Base-by-base conservation (phyloP, 2,888 invertebrate species). In the Sphinx pinastri region DNA sequence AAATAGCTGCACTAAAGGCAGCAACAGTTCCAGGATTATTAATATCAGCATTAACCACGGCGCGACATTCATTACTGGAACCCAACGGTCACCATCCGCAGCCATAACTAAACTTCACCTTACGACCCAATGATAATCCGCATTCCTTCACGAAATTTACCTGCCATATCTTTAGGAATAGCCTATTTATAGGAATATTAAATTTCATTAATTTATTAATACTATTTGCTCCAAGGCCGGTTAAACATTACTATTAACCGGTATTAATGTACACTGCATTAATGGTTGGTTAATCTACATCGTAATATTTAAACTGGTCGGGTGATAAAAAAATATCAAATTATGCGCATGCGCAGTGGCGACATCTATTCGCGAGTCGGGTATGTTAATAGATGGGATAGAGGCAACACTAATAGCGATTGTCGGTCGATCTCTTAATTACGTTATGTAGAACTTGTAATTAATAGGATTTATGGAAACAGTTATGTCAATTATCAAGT, bases 351-450 rank as follows among this genome's bases (percentile, higher is more conserved):
- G 38, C n/a, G 38, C n/a, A 25, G 31, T 58, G 45, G 59, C 47
- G 19, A 63, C 60, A 63, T 47, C 16, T 63, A 47, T 38, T 31
- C 12, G 16, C 16, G 10, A 47, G 16, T 19, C 47, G 4, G 12
- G 12, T 49, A 63, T 63, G 63, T 47, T 63, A 63, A 63, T 63
- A 63, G 5, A 57, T 16, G 25, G 11, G 57, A 11, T 5, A 51
- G 12, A 5, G 14, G 13, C 31, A 31, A 49, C 63, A 49, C 47
- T 63, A 63, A 63, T 63, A 47, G 19, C 63, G 49, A 12, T 19
- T 63, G 63, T 63, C 63, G 47, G 49, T 4, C 60, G 47, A 60
- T 60, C 60, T 47, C 60, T 63, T 49, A 63, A 63, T 63, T 25
- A 47, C 63, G 19, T 63, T 25, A 63, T 49, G 63, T 63, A 63